Base-by-base conservation (phyloP, 2,797 vertebrate genomes). In the Hybognathus amarus region DNA sequence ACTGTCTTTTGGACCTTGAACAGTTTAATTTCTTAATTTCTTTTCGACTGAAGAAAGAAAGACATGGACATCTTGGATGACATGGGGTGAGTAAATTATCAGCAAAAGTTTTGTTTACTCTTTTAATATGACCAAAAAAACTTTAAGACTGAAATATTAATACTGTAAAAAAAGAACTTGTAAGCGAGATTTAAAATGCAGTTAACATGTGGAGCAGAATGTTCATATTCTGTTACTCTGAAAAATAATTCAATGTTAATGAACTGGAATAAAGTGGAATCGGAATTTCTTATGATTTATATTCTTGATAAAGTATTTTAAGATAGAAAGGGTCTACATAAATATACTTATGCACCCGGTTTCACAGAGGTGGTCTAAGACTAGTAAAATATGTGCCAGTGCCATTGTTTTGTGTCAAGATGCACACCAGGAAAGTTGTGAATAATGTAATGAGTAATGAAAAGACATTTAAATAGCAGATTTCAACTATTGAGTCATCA, bases 401-500 rank as follows among this genome's bases (percentile, higher is more conserved):
- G 50, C 18, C 50, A 20, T 20, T 52, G 50, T 52, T 52, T 52
- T 20, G 50, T 52, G 17, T 20, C 17, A 18, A 52, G 17, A 52
- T 52, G 50, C 17, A 52, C 6, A 52, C 15, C 50, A 18, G 18
- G 20, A 52, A 52, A 11, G 27, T 74, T 47, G 5, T 47, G 45
- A 15, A 47, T 47, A 47, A 47, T 47, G 45, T 47, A 17, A 47
- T 47, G 45, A 47, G 5, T 47, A 17, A 47, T 75, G 4, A 54
- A 74, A 24, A 52, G 42, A 79, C 24, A 50, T 47, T 50, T 33
- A 13, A 67, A 33, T 33, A 22, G 45, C 66, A 61, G 27, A 20
- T 73, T 73, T 64, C 22, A 45, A 5, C 47, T 73, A 40, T 30
- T 84, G 66, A 38, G 47, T 30, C 40, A 27, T 20, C 38, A 68